Conservation (phyloP, 2,888 invertebrate genomes). For the Sepioteuthis lessoniana region DNA sequence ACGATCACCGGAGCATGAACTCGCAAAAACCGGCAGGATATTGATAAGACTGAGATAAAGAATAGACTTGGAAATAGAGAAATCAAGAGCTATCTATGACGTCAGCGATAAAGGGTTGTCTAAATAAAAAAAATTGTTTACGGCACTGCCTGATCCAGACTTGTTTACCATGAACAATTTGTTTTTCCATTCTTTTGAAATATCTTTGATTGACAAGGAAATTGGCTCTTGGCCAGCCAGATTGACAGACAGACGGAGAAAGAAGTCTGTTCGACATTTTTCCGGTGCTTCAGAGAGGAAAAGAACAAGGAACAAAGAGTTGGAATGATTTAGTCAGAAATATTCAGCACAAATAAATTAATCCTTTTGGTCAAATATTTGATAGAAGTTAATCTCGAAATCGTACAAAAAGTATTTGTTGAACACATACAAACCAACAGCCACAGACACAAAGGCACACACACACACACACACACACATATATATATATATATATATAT, state of each 20-base stretch:
- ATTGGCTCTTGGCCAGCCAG: not conserved
- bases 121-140: not conserved
- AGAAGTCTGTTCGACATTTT: not conserved
- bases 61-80: not conserved
- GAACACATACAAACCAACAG: not conserved
- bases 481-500: too few species aligned
- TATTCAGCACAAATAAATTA: not conserved
- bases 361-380: not conserved
- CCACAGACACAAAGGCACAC: too few species aligned
- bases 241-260: not conserved
- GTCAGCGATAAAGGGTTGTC: not conserved
- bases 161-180: slow-evolving; percentile 12
- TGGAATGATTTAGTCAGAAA: not conserved
- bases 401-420: not conserved
- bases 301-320: not conserved
- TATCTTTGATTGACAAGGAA: slow-evolving; percentile 33
- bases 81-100: not conserved
- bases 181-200: slow-evolving; percentile 33
- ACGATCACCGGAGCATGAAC: not conserved
- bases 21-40: not conserved
- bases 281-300: not conserved
- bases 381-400: not conserved
- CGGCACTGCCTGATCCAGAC: not conserved
- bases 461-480: too few species aligned
- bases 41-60: not conserved